These are phyloP conservation scores for Zosterops pallidus DNA, from an alignment of 2,113 vertebrate genomes.

Conservation along the genomic window DNA sequence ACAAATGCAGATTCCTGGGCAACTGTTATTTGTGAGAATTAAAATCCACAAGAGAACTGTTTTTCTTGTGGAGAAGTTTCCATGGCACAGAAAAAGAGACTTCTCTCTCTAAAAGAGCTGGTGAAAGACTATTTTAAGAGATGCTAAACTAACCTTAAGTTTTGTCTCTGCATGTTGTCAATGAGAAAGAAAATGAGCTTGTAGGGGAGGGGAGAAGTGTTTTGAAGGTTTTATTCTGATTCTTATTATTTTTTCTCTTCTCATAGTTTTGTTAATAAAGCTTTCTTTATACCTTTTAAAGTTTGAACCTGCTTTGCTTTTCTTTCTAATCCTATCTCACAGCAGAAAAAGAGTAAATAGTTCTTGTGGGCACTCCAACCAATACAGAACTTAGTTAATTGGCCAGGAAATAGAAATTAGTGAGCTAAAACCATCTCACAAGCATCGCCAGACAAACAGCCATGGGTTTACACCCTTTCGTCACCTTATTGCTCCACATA, in stretches of 20 bases:
- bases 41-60: background rate
- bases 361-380: background rate
- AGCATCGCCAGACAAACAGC: background rate
- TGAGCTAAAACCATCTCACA: background rate
- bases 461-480: background rate
- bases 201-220: background rate
- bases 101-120: background rate
- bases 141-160: background rate
- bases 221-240: background rate
- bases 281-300: background rate
- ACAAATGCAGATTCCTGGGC: background rate
- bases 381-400: background rate
- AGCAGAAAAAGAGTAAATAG: background rate
- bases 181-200: background rate
- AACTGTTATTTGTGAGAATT: background rate
- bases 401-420: background rate
- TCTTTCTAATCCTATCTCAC: background rate
- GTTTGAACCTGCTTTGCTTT: background rate
- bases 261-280: background rate
- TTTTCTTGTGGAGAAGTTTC: background rate
- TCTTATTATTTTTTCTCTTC: background rate
- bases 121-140: background rate
- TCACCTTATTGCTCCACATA: rapidly evolving
- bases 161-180: background rate
- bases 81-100: background rate